Evolutionary conservation across 35 echinoderm and acorn worm genomes (phyloP).

Genomic region (Holothuria glaberrima): DNA sequence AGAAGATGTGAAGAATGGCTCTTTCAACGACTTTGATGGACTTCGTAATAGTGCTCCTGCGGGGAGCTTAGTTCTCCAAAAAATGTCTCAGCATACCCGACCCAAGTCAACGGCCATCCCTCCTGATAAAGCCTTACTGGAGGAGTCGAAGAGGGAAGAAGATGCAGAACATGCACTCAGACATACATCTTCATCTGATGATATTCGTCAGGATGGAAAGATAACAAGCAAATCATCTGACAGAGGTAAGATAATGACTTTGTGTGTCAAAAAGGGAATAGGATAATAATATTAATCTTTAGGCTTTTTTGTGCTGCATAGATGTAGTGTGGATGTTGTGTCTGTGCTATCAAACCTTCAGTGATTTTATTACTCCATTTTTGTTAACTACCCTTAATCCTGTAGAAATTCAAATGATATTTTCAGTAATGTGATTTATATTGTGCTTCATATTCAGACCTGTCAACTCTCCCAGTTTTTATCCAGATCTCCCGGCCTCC

Average conservation of each 20-base stretch:
- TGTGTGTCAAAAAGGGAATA: background rate
- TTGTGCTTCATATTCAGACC: too few species aligned
- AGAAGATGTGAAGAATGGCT: conserved; percentile 61
- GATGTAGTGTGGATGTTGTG: too few species aligned
- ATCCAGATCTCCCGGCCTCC: too few species aligned
- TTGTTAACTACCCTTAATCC: too few species aligned
- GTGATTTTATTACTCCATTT: too few species aligned
- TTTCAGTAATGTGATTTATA: too few species aligned
- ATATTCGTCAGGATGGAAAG: conserved; percentile 22
- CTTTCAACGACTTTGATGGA: conserved; percentile 81
- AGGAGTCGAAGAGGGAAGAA: conserved; percentile 30
- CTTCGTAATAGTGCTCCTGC: conserved; percentile 79
- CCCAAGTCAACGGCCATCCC: conserved; percentile 79
- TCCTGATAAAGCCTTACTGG: conserved; percentile 61
- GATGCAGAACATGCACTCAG: conserved; percentile 11
- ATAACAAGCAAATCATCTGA: conserved; percentile 29
- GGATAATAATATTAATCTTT: too few species aligned
- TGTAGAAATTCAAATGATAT: too few species aligned
- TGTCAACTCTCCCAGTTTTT: too few species aligned
- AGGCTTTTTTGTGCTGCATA: too few species aligned
- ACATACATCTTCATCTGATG: conserved; percentile 38
- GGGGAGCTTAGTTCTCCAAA: conserved; percentile 35
- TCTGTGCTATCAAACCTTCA: too few species aligned
- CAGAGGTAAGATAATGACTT: conserved; percentile 29
- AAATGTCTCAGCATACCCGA: conserved; percentile 51